Base-by-base conservation (phyloP, 1,140 invertebrate species). In the Glomeris maerens region DNA sequence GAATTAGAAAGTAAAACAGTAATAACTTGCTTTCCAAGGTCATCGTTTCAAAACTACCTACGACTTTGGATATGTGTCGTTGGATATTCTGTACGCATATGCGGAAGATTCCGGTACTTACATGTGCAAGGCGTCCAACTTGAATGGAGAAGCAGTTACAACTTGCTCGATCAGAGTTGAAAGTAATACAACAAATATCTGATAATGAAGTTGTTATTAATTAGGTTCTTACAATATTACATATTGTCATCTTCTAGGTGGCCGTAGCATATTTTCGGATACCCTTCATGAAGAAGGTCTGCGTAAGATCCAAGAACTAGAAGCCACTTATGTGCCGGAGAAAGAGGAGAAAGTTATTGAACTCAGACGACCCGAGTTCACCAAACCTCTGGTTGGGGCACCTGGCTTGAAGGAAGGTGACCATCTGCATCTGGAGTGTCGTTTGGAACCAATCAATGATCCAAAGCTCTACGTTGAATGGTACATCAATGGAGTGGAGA, bases 391-490 rank as follows among this genome's bases (percentile, higher is more conserved):
- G 22, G 52, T 44, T 50, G 74, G 80, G 62, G 70, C 89, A 47
- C 84, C 91, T 62, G 80, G 84, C 63, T 63, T 90, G 10, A 85
- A 85, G 65, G 91, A 94, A 75, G 84, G 84, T 42, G 84, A 92
- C 61, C 84, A 87, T 54, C 84, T 86, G 55, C 92, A 97, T 71
- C 76, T 98, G 55, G 94, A 98, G 74, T 93, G 88, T 62, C 79
- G 89, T 49, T 81, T 98, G 17, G 85, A 94, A 60, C 94, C 93
- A 10, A 84, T 96, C 53, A 94, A 93, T 62, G 93, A 98, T 68
- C 79, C 92, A 1, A 84, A 91, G 57, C 74, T 98, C 58, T 84
- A 81, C 65, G 89, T 98, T 48, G 89, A 96, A 71, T 98, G 94
- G 94, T 94, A 83, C 69, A 78, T 84, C 42, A 88, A 94, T 69